These are phyloP conservation scores for Ectemnius continuus DNA, from an alignment of 2,888 invertebrate genomes.

Conservation along the genomic window DNA sequence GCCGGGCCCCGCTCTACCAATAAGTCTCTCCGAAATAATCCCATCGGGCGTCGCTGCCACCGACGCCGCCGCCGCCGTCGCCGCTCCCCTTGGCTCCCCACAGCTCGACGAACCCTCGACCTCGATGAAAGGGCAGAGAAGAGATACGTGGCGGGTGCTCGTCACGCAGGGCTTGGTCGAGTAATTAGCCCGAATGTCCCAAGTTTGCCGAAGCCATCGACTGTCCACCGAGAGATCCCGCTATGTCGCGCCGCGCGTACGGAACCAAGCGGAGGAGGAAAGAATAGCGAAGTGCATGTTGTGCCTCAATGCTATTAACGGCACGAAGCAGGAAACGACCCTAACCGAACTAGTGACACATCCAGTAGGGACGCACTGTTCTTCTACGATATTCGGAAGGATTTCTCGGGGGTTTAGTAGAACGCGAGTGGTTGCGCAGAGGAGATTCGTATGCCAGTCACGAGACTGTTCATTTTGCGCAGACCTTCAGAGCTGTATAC, in stretches of 20 bases:
- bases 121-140: neutral
- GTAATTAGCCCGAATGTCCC: conserved; percentile 5
- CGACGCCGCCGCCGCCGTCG: neutral
- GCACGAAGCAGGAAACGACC: conserved; percentile 4
- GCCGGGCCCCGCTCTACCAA: neutral
- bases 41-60: neutral
- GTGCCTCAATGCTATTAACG: conserved; percentile 5
- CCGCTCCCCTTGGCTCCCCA: neutral
- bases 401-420: neutral
- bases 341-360: neutral
- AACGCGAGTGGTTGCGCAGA: neutral
- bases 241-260: neutral
- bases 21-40: neutral
- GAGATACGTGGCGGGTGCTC: neutral
- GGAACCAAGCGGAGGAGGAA: neutral
- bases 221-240: neutral
- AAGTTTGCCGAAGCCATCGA: conserved; percentile 1
- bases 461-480: too few relatives aligned
- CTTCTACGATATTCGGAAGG: neutral
- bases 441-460: too few relatives aligned
- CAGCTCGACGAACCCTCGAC: too few relatives aligned
- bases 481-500: too few relatives aligned
- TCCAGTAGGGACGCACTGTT: neutral
- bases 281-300: neutral
- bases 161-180: neutral